These are phyloP conservation scores for Panthera uncia DNA, from an alignment of 2,113 vertebrate genomes.

Conservation along the genomic window DNA sequence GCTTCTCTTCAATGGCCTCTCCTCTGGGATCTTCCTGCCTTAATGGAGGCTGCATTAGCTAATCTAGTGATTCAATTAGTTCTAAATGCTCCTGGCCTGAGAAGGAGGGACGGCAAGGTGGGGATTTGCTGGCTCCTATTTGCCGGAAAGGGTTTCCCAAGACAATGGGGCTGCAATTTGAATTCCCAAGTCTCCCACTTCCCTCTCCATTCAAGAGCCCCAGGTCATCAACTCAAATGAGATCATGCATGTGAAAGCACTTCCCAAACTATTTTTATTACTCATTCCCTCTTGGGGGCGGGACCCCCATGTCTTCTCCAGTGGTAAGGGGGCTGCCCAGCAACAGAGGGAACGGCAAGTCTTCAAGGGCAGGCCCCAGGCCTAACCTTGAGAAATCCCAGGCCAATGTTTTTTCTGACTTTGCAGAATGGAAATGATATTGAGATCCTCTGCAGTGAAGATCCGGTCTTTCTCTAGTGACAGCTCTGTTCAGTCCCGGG, in stretches of 20 bases:
- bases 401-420: not conserved
- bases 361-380: not conserved
- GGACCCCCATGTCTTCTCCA: not conserved
- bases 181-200: slow-evolving; percentile 73
- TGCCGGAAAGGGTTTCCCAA: slow-evolving; percentile 84
- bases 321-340: not conserved
- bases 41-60: slow-evolving; percentile 91
- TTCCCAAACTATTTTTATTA: slow-evolving; percentile 66
- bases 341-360: not conserved
- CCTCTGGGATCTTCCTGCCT: slow-evolving; percentile 81
- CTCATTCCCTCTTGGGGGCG: not conserved
- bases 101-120: slow-evolving; percentile 75
- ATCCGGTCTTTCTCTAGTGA: not conserved
- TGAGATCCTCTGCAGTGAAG: not conserved
- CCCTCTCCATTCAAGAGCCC: slow-evolving; percentile 70
- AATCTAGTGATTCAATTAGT: slow-evolving; percentile 90
- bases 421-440: not conserved
- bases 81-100: slow-evolving; percentile 82
- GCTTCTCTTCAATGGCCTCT: slow-evolving; percentile 64
- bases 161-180: slow-evolving; percentile 82
- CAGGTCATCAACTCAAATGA: slow-evolving; percentile 66
- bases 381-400: not conserved
- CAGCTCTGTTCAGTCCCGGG: not conserved
- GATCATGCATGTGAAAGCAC: slow-evolving; percentile 62
- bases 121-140: slow-evolving; percentile 81